Conservation (phyloP, 2,113 vertebrate genomes). For the Chlorocebus sabaeus region DNA sequence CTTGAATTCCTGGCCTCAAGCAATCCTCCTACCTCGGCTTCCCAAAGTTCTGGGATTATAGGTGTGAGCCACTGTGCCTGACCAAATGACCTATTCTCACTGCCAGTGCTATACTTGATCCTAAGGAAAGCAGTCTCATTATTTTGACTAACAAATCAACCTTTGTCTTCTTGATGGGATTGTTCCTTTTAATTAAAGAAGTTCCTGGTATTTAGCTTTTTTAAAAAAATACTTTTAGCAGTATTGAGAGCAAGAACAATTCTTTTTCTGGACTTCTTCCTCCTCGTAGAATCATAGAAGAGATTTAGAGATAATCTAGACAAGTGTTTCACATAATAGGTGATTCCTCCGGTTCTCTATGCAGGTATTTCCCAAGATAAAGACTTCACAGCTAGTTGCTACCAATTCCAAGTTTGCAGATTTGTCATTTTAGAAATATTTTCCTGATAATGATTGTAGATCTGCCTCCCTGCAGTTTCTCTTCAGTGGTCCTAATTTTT, state of each 20-base stretch:
- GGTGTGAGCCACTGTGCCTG: too few relatives aligned
- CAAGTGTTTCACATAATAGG: not conserved
- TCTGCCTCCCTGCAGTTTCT: not conserved
- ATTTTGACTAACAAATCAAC: not conserved
- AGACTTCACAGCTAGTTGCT: not conserved
- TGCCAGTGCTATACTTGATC: not conserved
- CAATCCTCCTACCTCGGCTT: too few relatives aligned
- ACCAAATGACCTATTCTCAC: not conserved
- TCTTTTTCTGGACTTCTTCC: not conserved
- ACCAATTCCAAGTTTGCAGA: not conserved
- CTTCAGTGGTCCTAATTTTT: constrained; percentile 2
- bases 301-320: not conserved
- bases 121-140: not conserved
- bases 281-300: not conserved
- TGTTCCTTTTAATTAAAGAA: constrained; percentile 26
- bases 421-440: not conserved
- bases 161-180: constrained; percentile 36
- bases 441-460: not conserved
- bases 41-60: too few relatives aligned
- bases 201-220: not conserved
- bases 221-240: not conserved
- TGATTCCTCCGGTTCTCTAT: not conserved
- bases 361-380: not conserved
- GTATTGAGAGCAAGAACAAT: not conserved
- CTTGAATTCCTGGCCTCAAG: too few relatives aligned